These are phyloP conservation scores for Andrena flavipes DNA, from an alignment of 2,888 invertebrate species.

Conservation along the genomic window DNA sequence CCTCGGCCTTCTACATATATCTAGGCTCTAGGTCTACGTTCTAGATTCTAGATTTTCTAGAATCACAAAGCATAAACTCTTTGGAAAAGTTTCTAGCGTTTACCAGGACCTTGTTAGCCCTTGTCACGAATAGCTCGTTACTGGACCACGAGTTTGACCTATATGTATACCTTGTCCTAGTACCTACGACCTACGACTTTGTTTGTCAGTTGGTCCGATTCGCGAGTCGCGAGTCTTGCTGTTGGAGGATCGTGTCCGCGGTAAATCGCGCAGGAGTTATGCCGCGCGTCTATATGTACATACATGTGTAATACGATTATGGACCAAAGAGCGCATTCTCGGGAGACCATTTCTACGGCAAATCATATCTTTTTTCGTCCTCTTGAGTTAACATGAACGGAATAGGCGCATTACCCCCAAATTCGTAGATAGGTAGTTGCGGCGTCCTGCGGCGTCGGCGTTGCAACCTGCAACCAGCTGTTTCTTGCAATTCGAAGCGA, in stretches of 20 bases:
- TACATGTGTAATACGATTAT: constrained; percentile 28
- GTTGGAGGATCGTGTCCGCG: constrained; percentile 22
- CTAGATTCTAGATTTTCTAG: no score
- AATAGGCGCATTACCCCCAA: no score
- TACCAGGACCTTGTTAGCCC: neutral
- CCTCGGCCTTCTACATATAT: no score
- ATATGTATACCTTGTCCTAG: constrained; percentile 4
- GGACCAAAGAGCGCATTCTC: constrained; percentile 37
- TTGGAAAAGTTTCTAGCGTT: neutral
- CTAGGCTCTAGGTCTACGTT: no score
- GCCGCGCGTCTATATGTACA: neutral
- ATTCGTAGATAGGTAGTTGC: no score
- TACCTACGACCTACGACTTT: neutral
- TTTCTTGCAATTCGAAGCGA: no score
- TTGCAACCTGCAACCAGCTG: no score
- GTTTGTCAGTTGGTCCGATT: no score
- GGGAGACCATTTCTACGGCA: constrained; percentile 29
- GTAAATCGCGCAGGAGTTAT: constrained; percentile 27
- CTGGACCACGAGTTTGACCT: constrained; percentile 40
- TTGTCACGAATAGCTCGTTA: neutral
- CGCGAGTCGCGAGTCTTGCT: constrained; percentile 7
- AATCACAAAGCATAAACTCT: neutral
- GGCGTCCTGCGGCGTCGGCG: no score
- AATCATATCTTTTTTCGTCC: neutral
- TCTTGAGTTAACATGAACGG: no score